Evolutionary conservation across 2,888 invertebrate genomes (phyloP).

Genomic region (Acrobasis consociella): DNA sequence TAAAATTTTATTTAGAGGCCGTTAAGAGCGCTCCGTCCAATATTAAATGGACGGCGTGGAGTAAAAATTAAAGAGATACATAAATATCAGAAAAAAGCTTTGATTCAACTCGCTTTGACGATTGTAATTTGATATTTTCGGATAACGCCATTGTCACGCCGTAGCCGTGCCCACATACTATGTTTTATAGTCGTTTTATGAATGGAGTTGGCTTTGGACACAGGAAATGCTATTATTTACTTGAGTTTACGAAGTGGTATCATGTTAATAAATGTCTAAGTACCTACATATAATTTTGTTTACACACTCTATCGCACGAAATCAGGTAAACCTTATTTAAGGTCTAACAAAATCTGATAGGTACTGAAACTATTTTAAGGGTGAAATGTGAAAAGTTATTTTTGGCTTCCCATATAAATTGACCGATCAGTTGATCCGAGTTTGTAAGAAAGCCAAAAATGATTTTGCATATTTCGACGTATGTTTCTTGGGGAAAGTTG

Average conservation of each 20-base stretch:
- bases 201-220: conserved; percentile 46
- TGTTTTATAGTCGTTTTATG: conserved; percentile 65
- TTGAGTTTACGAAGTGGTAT: conserved; percentile 1
- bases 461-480: no score
- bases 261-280: background rate
- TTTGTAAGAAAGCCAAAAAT: no score
- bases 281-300: no score
- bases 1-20: conserved; percentile 80
- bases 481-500: no score
- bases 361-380: no score
- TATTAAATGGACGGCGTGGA: conserved; percentile 77
- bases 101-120: conserved; percentile 68
- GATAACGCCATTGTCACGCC: conserved; percentile 61
- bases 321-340: no score
- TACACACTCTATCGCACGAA: no score
- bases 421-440: no score
- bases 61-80: conserved; percentile 81
- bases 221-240: conserved; percentile 5
- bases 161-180: conserved; percentile 49
- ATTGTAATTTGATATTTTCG: conserved; percentile 77
- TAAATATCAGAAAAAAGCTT: conserved; percentile 74
- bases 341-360: no score
- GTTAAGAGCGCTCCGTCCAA: conserved; percentile 74
- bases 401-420: no score
- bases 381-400: no score